Conservation (phyloP, 2,797 vertebrate genomes). For the Sternotherus odoratus region DNA sequence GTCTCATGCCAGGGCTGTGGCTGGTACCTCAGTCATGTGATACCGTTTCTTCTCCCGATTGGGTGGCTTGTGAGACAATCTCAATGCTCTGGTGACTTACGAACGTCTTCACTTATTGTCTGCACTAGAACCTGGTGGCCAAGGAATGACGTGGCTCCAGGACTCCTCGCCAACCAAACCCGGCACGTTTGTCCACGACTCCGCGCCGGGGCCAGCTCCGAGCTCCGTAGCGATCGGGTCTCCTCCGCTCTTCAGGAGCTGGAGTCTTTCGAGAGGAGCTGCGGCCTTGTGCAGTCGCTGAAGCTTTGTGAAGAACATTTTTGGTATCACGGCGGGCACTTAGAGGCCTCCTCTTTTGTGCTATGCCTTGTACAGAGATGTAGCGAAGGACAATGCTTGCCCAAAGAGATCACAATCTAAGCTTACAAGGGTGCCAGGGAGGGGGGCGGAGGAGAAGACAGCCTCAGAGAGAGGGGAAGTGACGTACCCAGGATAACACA, state of each 20-base stretch:
- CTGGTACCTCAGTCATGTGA: neutral
- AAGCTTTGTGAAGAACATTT: neutral
- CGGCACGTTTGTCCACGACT: neutral
- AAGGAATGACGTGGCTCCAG: fast-evolving
- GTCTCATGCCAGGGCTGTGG: neutral
- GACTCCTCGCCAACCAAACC: neutral
- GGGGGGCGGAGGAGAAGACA: neutral
- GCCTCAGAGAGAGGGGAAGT: too few species aligned
- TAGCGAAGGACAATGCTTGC: too few species aligned
- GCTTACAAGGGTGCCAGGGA: neutral
- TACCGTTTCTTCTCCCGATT: neutral
- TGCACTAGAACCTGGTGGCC: neutral
- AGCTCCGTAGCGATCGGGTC: neutral
- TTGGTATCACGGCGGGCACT: fast-evolving
- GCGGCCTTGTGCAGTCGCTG: conserved; percentile 4
- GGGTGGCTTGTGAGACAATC: neutral
- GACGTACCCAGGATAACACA: neutral
- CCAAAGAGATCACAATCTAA: too few species aligned
- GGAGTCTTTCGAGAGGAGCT: conserved; percentile 54
- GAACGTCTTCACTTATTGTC: neutral
- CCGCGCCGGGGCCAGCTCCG: conserved; percentile 43
- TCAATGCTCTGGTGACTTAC: neutral
- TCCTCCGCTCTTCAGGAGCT: conserved; percentile 53
- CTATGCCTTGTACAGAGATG: too few species aligned
- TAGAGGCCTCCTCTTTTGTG: neutral